phyloP scores from a whole-genome alignment of 2,888 invertebrate species.

The Trypoxylon attenuatum region DNA sequence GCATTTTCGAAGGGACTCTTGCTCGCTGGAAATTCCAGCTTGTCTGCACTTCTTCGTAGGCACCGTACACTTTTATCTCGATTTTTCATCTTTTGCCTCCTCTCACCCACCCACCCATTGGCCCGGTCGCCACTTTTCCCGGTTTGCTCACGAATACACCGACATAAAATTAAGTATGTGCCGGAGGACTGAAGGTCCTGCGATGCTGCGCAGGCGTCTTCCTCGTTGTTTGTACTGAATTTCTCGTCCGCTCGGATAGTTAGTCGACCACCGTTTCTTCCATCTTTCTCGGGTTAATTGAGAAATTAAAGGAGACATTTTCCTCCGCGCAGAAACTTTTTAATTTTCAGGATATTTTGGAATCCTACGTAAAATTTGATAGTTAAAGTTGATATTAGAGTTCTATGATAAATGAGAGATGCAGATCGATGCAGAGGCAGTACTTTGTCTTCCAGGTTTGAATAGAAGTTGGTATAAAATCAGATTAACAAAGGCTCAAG shows the following conservation, averaged over 20 bases:
- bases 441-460: no score
- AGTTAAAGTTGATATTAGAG: no score
- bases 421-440: no score
- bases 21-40: slow-evolving; percentile 52
- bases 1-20: slow-evolving; percentile 56
- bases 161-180: slow-evolving; percentile 52
- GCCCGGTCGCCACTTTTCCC: slow-evolving; percentile 27
- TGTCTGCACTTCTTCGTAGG: slow-evolving; percentile 48
- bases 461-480: no score
- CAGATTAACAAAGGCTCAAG: slow-evolving; percentile 53
- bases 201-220: slow-evolving; percentile 33
- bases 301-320: background rate
- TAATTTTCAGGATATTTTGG: no score
- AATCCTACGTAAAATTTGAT: no score
- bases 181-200: slow-evolving; percentile 51
- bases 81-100: slow-evolving; percentile 25
- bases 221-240: slow-evolving; percentile 34
- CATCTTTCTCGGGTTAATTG: background rate
- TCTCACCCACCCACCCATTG: background rate
- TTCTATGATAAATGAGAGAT: no score
- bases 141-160: slow-evolving; percentile 36
- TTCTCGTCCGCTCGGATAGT: slow-evolving; percentile 10
- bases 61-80: slow-evolving; percentile 23
- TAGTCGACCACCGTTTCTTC: background rate
- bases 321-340: no score